Percentiles rank a stretch among this genome's conserved stretches.
phyloP scores from a whole-genome alignment of 2,888 invertebrate genomes.

The Epiblema foenella region DNA sequence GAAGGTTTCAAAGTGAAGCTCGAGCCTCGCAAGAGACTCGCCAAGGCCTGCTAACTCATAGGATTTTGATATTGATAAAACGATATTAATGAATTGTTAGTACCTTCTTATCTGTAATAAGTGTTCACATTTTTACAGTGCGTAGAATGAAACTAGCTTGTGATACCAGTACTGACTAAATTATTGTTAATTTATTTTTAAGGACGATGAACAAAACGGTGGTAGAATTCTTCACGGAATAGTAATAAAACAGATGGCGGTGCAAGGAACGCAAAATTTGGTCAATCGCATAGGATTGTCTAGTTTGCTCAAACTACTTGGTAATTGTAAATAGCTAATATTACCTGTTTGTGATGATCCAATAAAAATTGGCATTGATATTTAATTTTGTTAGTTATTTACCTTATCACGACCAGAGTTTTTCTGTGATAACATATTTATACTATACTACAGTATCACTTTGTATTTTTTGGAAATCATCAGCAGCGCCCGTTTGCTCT shows the following conservation, averaged over 20 bases:
- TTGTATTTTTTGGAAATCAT: slow-evolving; percentile 59
- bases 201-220: slow-evolving; percentile 63
- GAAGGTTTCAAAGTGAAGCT: slow-evolving; percentile 91
- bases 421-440: neutral
- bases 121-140: slow-evolving; percentile 55
- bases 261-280: slow-evolving; percentile 54
- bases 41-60: slow-evolving; percentile 64
- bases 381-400: slow-evolving; percentile 22
- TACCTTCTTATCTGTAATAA: slow-evolving; percentile 51
- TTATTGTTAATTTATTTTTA: slow-evolving; percentile 60
- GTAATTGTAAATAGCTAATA: slow-evolving; percentile 67
- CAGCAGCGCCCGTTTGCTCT: slow-evolving; percentile 52
- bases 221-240: slow-evolving; percentile 59
- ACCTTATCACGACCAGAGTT: neutral
- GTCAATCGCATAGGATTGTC: slow-evolving; percentile 57
- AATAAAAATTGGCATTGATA: slow-evolving; percentile 44
- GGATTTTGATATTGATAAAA: slow-evolving; percentile 41
- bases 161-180: slow-evolving; percentile 69
- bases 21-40: slow-evolving; percentile 85
- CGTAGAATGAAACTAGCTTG: slow-evolving; percentile 54
- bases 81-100: slow-evolving; percentile 45
- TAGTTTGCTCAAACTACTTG: slow-evolving; percentile 49
- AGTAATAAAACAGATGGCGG: slow-evolving; percentile 51
- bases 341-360: slow-evolving; percentile 35
- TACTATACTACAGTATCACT: slow-evolving; percentile 45